Evolutionary conservation across 1,140 invertebrate genomes (phyloP), one percentile per base, ranked within the genome.

Genomic region (Rhopalosiphum maidis): DNA sequence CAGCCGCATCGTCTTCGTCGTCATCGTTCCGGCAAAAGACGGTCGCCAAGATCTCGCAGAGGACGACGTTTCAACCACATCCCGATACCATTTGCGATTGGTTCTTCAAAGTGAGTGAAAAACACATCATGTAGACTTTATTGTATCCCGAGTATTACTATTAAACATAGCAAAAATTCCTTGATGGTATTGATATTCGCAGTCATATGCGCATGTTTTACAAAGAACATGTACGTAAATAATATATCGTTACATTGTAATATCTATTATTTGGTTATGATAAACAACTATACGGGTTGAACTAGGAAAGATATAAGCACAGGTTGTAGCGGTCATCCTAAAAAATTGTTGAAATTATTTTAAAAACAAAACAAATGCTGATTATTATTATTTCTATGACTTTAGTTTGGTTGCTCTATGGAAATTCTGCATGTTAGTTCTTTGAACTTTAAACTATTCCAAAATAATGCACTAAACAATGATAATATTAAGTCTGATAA

Each of bases 41-140:
- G 54, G 37, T 54, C 83, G 83, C 51, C 23, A 90, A 90, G 37
- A 43, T 7, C 35, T 22, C 23, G 25, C 43, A 93, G 35, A 85
- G 91, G 48, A 93, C 48, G 2, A 9, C 68, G 82, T 93, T 93
- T 23, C 90, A 93, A 86, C 91, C 77, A 4, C 91, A 93, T 93
- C 91, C 91, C 11, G 91, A 93, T 54, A 7, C 46, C 35, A 43
- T n/a, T 54, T 93, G 91, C 48, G 91, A 93, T 93, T 93, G 91
- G 91, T 85, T 93, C 8, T 93, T 93, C 25, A 93, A 93, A 43
- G 91, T 93, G 48, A 93, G 91, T 83, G 30, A 88, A 88, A 22
- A 88, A 88, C 7, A 11, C 4, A n/a, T 68, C 11, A 68, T 68
- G 9, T n/a, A n/a, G 30, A n/a, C 11, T n/a, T 68, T n/a, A 77